Base-by-base conservation (phyloP, 1,140 invertebrate species). In the Lanistes nyassanus region DNA sequence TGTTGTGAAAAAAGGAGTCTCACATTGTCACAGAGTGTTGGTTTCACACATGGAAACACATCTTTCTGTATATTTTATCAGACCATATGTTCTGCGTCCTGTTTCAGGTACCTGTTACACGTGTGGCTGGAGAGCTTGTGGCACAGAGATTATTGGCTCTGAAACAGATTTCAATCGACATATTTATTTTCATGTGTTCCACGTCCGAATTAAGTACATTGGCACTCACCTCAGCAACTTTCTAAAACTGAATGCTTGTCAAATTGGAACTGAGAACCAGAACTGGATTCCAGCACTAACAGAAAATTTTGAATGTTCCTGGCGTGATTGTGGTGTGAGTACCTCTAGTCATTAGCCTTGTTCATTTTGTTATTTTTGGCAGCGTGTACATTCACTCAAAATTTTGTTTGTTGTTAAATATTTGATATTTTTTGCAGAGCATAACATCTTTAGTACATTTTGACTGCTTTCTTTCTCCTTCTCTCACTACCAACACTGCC, bases 291-390 rank as follows among this genome's bases (percentile, higher is more conserved):
- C 94, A 0, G 90, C 92, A 26, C 85, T 93, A n/a, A 89, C 91
- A 19, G 89, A 90, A 56, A 90, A 92, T 73, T 92, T 94, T 78
- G 79, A 90, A 29, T 98, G 96, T 85, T 90, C 93, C 66, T 97
- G 96, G 96, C 87, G 91, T n/a, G 91, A 92, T 70, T 97, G 96
- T 81, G 77, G 79, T 75, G 89, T 90, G 81, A 76, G 78, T 69
- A 19, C 62, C 34, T 23, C 19, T 62, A 9, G 47, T 37, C 23
- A 55, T 16, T 19, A 23, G 42, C 4, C 21, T 16, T 29, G n/a
- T 23, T 47, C n/a, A 47, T 51, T 34, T 42, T 42, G 36, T 26
- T 19, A n/a, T 55, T 34, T 64, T 68, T 55, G 31, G 5, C 37
- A 7, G 64, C 29, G 53, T 42, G 21, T 29, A 23, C 19, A 62